Evolutionary conservation across 2,888 invertebrate genomes (phyloP).

Genomic region (Enoplolaimus lenunculus): DNA sequence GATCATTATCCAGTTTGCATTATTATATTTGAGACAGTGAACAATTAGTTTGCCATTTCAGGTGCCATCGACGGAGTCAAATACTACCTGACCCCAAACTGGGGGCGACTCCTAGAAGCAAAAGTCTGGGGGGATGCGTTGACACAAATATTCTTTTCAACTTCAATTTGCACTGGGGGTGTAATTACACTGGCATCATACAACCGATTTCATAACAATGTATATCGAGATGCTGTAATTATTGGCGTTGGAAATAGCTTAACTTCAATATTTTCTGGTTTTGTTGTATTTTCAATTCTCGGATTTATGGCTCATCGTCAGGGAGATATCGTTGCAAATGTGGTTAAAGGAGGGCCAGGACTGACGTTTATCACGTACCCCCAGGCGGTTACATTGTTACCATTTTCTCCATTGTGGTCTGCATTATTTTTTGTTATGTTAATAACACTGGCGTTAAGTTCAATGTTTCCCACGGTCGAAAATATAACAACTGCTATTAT

Average conservation of each 20-base stretch:
- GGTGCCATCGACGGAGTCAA: constrained; percentile 33
- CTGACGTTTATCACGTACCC: constrained; percentile 25
- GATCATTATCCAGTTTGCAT: no score
- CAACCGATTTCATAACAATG: constrained; percentile 24
- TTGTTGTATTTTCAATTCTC: constrained; percentile 25
- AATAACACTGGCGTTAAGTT: constrained; percentile 23
- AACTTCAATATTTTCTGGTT: constrained; percentile 25
- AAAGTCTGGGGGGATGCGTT: constrained; percentile 36
- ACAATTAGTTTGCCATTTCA: no score
- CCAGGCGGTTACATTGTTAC: constrained; percentile 24
- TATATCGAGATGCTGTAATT: constrained; percentile 24
- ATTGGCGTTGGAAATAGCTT: constrained; percentile 24
- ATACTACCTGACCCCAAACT: constrained; percentile 34
- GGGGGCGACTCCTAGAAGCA: constrained; percentile 27
- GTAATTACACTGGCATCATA: constrained; percentile 24
- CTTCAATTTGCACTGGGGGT: constrained; percentile 24
- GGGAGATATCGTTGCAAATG: constrained; percentile 21
- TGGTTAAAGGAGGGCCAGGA: constrained; percentile 23
- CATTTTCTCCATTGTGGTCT: constrained; percentile 23
- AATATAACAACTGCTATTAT: constrained; percentile 23
- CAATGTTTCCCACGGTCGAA: constrained; percentile 25
- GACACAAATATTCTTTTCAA: constrained; percentile 27
- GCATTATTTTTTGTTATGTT: constrained; percentile 24
- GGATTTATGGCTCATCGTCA: constrained; percentile 24
- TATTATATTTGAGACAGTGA: no score